Percentiles rank a stretch among this genome's conserved stretches.
phyloP scores from a whole-genome alignment of 2,797 vertebrate species.

The Ctenopoma multispine region DNA sequence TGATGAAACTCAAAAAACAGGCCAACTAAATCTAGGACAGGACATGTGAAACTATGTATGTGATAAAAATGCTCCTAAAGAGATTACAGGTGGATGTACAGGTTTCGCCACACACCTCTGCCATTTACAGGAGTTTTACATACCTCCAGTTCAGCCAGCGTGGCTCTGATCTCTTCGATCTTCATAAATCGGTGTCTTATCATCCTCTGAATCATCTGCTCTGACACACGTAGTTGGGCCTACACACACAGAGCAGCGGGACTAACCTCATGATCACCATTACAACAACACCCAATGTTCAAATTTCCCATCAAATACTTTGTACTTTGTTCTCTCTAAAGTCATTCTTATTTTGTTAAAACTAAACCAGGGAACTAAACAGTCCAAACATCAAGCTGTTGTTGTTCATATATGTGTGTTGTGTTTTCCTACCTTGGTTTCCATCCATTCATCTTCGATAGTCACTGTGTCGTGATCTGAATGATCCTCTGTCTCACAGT shows the following conservation, averaged over 20 bases:
- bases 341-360: not conserved
- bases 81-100: not conserved
- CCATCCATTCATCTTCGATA: constrained; percentile 71
- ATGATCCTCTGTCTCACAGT: constrained; percentile 68
- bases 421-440: constrained; percentile 68
- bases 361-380: no score
- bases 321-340: no score
- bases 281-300: no score
- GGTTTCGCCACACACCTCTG: not conserved
- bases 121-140: not conserved
- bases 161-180: constrained; percentile 74
- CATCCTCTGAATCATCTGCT: constrained; percentile 75
- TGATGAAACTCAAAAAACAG: not conserved
- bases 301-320: no score
- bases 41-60: not conserved
- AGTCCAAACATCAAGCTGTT: no score
- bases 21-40: not conserved
- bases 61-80: constrained; percentile 3
- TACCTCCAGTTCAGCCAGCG: constrained; percentile 72
- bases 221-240: constrained; percentile 60
- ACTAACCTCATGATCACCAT: not conserved
- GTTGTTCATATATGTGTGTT: no score
- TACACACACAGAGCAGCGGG: constrained; percentile 30
- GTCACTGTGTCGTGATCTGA: constrained; percentile 70
- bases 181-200: constrained; percentile 72